Base-by-base conservation (phyloP, 2,888 invertebrate genomes). In the Eudasyphora cyanicolor region DNA sequence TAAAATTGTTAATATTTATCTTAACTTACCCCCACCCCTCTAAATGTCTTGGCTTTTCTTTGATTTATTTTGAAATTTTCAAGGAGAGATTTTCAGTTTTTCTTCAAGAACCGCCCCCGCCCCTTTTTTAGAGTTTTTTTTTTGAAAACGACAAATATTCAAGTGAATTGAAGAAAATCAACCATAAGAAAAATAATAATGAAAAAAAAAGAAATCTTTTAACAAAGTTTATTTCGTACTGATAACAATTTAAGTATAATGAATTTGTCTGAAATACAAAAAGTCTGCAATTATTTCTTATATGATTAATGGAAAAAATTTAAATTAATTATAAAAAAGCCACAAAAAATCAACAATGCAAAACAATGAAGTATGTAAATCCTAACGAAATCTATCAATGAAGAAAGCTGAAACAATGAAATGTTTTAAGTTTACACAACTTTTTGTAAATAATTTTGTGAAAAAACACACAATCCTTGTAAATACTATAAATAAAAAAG, bases 261-360 rank as follows among this genome's bases (percentile, higher is more conserved):
- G 82, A 85, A 85, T 82, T 86, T 82, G 82, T 84, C 82, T 86
- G 86, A 83, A 81, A 82, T 77, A 86, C 54, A 84, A 85, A 87
- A 89, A 89, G 88, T 89, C 89, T 89, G 89, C 89, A 85, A 83
- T 83, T 79, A 87, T 85, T 85, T 85, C 76, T 75, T 81, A 87
- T 83, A 86, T 76, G 29, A 82, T 76, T 69, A 79, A 78, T 29
- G 51, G 17, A 70, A 82, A 57, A 35, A 57, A 73, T 32, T 29
- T 32, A 73, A 57, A 67, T 60, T 75, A 62, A 64, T 3, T 21
- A 77, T 19, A 57, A 69, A 54, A 51, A 54, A 76, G 45, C 77
- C 69, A 42, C 64, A 64, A 67, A 67, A 67, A 62, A 8, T 17
- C 12, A 35, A 54, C 2, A 71, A 19, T 29, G 24, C 24, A 32